Percentiles rank a stretch among this genome's conserved stretches.
Conservation (phyloP, 2,113 vertebrate genomes). For the Tachuris rubrigastra region DNA sequence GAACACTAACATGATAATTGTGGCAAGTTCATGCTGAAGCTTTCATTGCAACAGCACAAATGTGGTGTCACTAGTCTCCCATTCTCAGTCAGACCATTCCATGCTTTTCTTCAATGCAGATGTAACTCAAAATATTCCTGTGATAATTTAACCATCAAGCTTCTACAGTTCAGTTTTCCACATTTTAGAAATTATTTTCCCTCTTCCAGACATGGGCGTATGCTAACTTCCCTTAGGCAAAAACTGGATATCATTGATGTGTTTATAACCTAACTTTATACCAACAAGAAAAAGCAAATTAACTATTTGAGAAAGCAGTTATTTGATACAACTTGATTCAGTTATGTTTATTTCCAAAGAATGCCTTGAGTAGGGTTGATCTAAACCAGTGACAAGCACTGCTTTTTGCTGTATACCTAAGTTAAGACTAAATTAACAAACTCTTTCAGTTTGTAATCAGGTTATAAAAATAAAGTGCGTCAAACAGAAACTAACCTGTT, state of each 20-base stretch:
- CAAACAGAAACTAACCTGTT: constrained; percentile 62
- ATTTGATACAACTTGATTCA: constrained; percentile 24
- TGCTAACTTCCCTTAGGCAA: background rate
- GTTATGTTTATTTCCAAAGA: constrained; percentile 49
- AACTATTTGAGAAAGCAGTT: background rate
- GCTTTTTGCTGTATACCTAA: constrained; percentile 30
- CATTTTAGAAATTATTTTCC: background rate
- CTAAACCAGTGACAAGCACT: constrained; percentile 22
- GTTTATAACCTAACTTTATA: constrained; percentile 34
- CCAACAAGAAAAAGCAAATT: background rate
- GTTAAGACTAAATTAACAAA: constrained; percentile 41
- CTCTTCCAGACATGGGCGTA: background rate
- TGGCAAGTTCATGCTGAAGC: background rate
- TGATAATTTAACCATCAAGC: background rate
- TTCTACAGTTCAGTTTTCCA: background rate
- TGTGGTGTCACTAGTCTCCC: background rate
- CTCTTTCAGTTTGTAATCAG: constrained; percentile 65
- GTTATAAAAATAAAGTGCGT: constrained; percentile 64
- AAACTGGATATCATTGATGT: background rate
- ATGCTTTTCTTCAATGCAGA: background rate
- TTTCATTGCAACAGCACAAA: background rate
- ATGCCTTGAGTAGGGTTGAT: background rate
- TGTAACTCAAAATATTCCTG: background rate
- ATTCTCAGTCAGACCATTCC: background rate
- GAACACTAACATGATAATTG: rapidly evolving